Percentiles rank a stretch among this genome's conserved stretches.
Conservation (phyloP, 2,797 vertebrate species). For the Phoxinus dragarum region DNA sequence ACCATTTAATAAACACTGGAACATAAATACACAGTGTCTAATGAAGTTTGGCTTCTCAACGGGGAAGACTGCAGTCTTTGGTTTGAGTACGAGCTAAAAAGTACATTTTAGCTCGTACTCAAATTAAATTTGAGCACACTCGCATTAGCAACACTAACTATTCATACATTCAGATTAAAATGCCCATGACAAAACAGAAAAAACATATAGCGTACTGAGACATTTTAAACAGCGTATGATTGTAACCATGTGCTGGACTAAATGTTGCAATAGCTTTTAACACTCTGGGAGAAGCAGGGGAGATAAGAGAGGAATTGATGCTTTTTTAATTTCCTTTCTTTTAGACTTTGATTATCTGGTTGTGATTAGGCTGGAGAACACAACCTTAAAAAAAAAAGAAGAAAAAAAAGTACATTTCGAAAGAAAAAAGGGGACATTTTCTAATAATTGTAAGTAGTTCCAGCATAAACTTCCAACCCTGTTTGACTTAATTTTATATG, state of each 20-base stretch:
- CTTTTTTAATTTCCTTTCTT: not conserved
- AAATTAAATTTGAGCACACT: not conserved
- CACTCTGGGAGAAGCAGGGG: not conserved
- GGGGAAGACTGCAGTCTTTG: constrained; percentile 1
- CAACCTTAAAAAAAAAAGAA: not conserved
- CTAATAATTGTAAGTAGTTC: not conserved
- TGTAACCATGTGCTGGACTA: constrained; percentile 22
- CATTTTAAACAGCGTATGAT: not conserved
- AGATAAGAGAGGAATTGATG: not conserved
- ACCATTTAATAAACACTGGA: constrained; percentile 60
- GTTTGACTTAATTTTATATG: not conserved
- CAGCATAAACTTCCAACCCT: not conserved
- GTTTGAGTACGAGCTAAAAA: constrained; percentile 11
- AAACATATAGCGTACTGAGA: not conserved
- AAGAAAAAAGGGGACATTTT: not conserved
- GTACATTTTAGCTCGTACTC: not conserved
- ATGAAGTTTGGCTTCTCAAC: constrained; percentile 40
- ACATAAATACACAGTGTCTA: constrained; percentile 60
- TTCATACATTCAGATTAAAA: not conserved
- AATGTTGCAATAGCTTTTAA: constrained; percentile 33
- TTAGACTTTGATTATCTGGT: constrained; percentile 4
- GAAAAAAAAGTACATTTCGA: not conserved
- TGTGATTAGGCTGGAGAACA: constrained; percentile 11
- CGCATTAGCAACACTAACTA: not conserved
- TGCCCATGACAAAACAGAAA: not conserved